Conservation (phyloP, 2,113 vertebrate genomes). For the Pelodiscus sinensis region DNA sequence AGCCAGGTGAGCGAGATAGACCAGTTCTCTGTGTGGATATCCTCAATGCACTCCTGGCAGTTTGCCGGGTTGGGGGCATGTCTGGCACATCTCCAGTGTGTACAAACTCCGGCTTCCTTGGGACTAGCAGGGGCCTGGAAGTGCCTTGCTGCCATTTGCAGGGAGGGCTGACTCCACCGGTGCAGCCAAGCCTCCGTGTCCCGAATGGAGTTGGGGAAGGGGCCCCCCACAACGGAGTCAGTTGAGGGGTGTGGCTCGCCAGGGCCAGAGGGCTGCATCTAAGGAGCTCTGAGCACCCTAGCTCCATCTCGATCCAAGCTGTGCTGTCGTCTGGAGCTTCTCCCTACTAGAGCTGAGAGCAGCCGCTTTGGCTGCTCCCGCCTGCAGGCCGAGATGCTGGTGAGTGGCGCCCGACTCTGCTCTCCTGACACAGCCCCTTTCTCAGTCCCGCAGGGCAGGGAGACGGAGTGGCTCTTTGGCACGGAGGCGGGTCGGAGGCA, state of each 20-base stretch:
- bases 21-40: background rate
- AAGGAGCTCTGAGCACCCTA: background rate
- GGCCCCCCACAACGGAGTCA: too few relatives aligned
- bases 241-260: background rate
- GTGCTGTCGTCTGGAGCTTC: background rate
- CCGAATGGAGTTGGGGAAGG: background rate
- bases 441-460: conserved; percentile 94
- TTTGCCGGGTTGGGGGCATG: too few relatives aligned
- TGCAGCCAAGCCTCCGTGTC: background rate
- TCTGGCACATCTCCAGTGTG: too few relatives aligned
- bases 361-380: background rate
- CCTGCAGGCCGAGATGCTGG: background rate
- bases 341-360: background rate
- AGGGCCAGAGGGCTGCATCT: background rate
- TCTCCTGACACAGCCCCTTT: conserved; percentile 8
- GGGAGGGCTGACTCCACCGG: background rate
- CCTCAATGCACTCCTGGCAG: background rate
- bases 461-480: conserved; percentile 95
- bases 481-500: conserved; percentile 89
- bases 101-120: background rate
- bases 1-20: too few relatives aligned
- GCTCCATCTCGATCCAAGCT: background rate
- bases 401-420: background rate
- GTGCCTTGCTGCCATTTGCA: too few relatives aligned
- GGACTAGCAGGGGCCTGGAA: background rate